Conservation (phyloP, 2,888 invertebrate species). For the Desoria tigrina region DNA sequence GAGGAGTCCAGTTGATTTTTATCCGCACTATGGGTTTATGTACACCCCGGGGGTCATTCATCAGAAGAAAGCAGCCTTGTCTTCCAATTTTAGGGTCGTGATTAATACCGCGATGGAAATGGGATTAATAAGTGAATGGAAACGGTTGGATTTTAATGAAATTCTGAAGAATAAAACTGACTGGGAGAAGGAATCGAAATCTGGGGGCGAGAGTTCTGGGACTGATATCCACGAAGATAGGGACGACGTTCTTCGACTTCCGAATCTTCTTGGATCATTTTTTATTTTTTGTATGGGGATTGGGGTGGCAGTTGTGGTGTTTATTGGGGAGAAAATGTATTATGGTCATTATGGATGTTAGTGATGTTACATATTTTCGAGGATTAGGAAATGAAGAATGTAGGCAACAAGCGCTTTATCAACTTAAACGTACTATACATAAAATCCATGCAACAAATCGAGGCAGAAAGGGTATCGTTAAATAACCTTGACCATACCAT, state of each 20-base stretch:
- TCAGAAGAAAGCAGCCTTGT: constrained; percentile 22
- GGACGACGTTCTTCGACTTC: constrained; percentile 21
- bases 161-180: constrained; percentile 24
- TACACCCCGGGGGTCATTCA: constrained; percentile 33
- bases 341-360: too few relatives aligned
- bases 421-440: too few relatives aligned
- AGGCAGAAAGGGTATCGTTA: too few relatives aligned
- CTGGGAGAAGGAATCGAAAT: constrained; percentile 20
- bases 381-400: too few relatives aligned
- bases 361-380: too few relatives aligned
- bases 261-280: constrained; percentile 31
- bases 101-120: constrained; percentile 24
- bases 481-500: too few relatives aligned
- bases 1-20: constrained; percentile 25
- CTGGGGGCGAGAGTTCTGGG: constrained; percentile 15
- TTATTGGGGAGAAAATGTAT: too few relatives aligned
- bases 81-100: constrained; percentile 17
- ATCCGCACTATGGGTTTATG: constrained; percentile 20
- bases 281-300: constrained; percentile 20
- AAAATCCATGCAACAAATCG: too few relatives aligned
- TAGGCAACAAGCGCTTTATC: too few relatives aligned
- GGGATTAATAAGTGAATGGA: constrained; percentile 28
- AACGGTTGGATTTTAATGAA: constrained; percentile 22
- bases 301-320: too few relatives aligned
- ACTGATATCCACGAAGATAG: constrained; percentile 6